These are phyloP conservation scores for Urocyon cinereoargenteus DNA, from an alignment of 2,797 vertebrate genomes.

Conservation along the genomic window DNA sequence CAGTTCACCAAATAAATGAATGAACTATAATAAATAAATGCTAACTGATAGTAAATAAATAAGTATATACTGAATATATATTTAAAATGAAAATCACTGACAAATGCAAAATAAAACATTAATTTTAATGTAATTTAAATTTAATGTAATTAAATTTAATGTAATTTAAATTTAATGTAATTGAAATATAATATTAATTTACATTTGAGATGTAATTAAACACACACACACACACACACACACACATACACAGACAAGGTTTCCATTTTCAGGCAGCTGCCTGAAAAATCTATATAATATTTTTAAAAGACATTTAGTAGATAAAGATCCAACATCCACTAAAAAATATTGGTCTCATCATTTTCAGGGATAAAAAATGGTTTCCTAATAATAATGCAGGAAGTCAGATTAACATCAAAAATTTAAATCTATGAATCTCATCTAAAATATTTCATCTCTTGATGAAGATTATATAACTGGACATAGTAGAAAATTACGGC, in stretches of 20 bases:
- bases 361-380: constrained; percentile 42
- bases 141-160: no score
- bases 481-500: neutral
- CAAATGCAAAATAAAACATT: constrained; percentile 14
- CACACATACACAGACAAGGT: neutral
- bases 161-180: no score
- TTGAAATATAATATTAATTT: no score
- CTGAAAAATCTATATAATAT: neutral
- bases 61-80: neutral
- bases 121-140: neutral
- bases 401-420: constrained; percentile 16
- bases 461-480: constrained; percentile 28
- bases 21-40: neutral
- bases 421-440: neutral
- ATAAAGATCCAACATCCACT: neutral
- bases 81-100: constrained; percentile 46
- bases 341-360: neutral
- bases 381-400: neutral
- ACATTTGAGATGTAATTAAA: neutral
- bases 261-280: neutral
- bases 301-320: constrained; percentile 19
- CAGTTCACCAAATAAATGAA: constrained; percentile 19
- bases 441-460: neutral
- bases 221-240: neutral
- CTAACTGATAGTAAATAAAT: constrained; percentile 26